Conservation (phyloP, 2,888 invertebrate species). For the Embidobia sp. region DNA sequence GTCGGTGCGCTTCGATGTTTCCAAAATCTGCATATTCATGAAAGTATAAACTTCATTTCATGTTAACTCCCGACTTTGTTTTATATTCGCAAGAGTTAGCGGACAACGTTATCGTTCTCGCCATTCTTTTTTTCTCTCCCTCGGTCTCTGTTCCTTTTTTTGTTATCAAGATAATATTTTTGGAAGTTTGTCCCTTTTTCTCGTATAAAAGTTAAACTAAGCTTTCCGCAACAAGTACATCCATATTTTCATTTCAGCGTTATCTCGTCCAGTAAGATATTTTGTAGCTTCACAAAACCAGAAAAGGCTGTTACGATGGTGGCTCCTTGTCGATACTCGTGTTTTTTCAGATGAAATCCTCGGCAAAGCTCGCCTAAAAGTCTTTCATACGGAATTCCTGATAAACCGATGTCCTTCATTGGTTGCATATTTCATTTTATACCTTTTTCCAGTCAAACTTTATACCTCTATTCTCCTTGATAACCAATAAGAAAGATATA, state of each 20-base stretch:
- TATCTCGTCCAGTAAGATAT: constrained; percentile 57
- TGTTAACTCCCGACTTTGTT: constrained; percentile 27
- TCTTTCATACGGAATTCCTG: constrained; percentile 52
- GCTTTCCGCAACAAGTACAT: constrained; percentile 55
- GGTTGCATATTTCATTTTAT: constrained; percentile 55
- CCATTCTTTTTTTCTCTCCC: background rate
- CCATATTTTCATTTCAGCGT: constrained; percentile 56
- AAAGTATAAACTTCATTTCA: constrained; percentile 18
- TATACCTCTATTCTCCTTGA: constrained; percentile 39
- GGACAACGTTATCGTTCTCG: constrained; percentile 19
- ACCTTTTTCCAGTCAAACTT: constrained; percentile 20
- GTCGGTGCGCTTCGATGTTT: background rate
- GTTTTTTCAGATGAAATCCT: constrained; percentile 51
- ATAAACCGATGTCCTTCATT: constrained; percentile 46
- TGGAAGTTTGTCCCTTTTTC: constrained; percentile 31
- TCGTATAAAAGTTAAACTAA: constrained; percentile 41
- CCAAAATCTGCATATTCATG: constrained; percentile 42
- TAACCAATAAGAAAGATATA: too few species aligned
- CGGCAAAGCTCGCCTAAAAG: constrained; percentile 31
- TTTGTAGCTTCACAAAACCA: constrained; percentile 52
- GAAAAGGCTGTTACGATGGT: constrained; percentile 40
- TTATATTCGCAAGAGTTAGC: constrained; percentile 12
- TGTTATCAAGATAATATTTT: constrained; percentile 51
- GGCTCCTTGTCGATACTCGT: constrained; percentile 41
- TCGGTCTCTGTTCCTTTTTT: too few species aligned